Conservation (phyloP, 2,113 vertebrate genomes). For the Taurulus bubalis region DNA sequence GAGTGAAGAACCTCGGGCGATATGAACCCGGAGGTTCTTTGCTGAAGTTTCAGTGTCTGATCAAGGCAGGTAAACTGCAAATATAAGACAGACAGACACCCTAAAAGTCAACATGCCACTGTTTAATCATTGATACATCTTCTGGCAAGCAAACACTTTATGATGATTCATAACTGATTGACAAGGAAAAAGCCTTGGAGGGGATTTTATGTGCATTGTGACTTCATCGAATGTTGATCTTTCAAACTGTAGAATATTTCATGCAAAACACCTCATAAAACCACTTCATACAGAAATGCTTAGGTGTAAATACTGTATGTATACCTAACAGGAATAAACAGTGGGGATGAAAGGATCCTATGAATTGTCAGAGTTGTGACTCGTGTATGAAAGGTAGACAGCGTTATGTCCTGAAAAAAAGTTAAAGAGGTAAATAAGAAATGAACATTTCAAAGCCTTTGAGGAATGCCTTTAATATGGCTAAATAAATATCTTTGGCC, state of each 20-base stretch:
- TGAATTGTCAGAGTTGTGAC: too few relatives aligned
- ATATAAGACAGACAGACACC: conserved; percentile 57
- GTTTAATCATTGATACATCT: conserved; percentile 62
- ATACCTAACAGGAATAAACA: not conserved
- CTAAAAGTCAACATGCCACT: conserved; percentile 65
- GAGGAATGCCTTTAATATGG: not conserved
- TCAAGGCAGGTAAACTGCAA: conserved; percentile 51
- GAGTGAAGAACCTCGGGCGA: conserved; percentile 86
- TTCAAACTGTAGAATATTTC: conserved; percentile 13
- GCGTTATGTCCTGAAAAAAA: not conserved
- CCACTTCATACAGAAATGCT: not conserved
- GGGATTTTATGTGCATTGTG: not conserved
- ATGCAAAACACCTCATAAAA: not conserved
- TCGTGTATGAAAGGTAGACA: not conserved
- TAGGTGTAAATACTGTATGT: not conserved
- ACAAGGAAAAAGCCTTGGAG: conserved; percentile 27
- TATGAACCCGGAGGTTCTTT: conserved; percentile 78
- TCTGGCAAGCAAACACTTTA: conserved; percentile 19
- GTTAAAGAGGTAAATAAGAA: not conserved
- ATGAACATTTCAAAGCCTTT: not conserved
- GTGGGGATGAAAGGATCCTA: not conserved
- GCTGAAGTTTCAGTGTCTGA: conserved; percentile 55
- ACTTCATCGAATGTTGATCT: conserved; percentile 32
- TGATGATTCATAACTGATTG: conserved; percentile 42
- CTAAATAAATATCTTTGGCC: not conserved